A percentile compares a stretch with the other conserved stretches of the same genome.
phyloP scores from a whole-genome alignment of 2,888 invertebrate species.

The Clivina fossor region DNA sequence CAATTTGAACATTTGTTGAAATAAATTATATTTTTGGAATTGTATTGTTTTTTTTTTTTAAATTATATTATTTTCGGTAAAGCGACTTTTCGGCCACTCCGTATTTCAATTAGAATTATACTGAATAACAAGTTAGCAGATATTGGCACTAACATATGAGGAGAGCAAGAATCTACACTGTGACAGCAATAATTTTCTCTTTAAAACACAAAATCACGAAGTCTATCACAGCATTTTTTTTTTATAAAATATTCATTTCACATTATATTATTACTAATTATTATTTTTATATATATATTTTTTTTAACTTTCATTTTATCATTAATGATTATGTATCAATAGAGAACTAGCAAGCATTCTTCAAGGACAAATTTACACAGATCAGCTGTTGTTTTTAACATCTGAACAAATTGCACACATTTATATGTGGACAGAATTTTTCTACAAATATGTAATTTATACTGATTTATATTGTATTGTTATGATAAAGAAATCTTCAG shows the following conservation, averaged over 20 bases:
- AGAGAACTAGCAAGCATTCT: too few relatives aligned
- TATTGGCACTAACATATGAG: slow-evolving; percentile 48
- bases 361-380: too few relatives aligned
- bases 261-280: neutral
- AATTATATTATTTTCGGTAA: too few relatives aligned
- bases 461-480: neutral
- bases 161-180: slow-evolving; percentile 47
- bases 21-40: too few relatives aligned
- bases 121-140: too few relatives aligned
- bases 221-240: slow-evolving; percentile 14
- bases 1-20: too few relatives aligned
- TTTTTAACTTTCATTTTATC: neutral
- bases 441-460: neutral
- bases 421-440: neutral
- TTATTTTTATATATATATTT: neutral
- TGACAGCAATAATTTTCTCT: slow-evolving; percentile 42
- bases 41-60: too few relatives aligned
- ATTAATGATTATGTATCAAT: slow-evolving; percentile 4
- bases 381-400: neutral
- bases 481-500: too few relatives aligned
- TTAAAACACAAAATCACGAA: slow-evolving; percentile 17
- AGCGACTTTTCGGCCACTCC: too few relatives aligned
- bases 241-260: slow-evolving; percentile 11
- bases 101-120: slow-evolving; percentile 1
- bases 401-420: slow-evolving; percentile 3